Conservation (phyloP, 2,888 invertebrate species). For the Clanis bilineata region DNA sequence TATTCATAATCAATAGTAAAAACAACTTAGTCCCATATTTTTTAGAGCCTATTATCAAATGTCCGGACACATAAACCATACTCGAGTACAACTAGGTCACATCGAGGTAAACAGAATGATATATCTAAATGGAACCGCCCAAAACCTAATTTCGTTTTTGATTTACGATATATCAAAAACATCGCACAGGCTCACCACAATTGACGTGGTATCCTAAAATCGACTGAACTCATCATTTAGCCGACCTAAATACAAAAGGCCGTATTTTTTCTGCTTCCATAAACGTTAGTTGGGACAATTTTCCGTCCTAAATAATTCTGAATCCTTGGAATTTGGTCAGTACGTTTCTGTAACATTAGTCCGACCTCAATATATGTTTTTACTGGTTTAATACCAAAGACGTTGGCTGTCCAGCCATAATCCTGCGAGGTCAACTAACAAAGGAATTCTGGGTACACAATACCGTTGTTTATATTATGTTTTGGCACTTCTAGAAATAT, state of each 20-base stretch:
- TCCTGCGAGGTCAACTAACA: neutral
- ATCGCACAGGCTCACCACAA: slow-evolving; percentile 1
- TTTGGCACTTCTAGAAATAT: too few relatives aligned
- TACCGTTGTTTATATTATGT: too few relatives aligned
- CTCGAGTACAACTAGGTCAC: slow-evolving; percentile 1
- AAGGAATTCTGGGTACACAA: neutral
- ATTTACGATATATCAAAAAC: slow-evolving; percentile 12
- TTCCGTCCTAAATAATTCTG: neutral
- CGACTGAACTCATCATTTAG: neutral
- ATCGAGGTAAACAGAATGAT: slow-evolving; percentile 10
- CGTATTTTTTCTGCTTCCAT: neutral
- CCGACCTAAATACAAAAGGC: neutral
- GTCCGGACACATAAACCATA: neutral
- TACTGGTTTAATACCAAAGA: too few relatives aligned
- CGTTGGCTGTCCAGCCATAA: neutral
- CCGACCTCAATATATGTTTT: neutral
- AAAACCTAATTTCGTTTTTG: slow-evolving; percentile 10
- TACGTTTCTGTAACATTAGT: neutral
- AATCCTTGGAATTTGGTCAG: neutral
- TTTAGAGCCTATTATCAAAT: neutral
- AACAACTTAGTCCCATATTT: neutral
- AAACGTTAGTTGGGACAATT: neutral
- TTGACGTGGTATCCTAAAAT: neutral
- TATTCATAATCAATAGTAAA: neutral
- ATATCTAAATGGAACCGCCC: slow-evolving; percentile 10